phyloP scores from a whole-genome alignment of 2,888 invertebrate species.

The Pelosia muscerda region DNA sequence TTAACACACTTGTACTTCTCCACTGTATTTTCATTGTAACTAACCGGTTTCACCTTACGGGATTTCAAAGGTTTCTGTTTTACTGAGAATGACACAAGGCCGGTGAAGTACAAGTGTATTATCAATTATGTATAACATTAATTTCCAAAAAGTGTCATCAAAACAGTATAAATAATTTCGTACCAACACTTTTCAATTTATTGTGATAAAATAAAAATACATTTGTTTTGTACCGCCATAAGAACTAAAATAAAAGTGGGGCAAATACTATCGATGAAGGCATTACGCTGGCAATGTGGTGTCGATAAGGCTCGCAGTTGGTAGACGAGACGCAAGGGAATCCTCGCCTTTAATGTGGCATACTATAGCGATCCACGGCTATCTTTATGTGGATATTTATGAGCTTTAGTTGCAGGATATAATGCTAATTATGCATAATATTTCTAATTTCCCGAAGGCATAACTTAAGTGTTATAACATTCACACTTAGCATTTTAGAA shows the following conservation, averaged over 20 bases:
- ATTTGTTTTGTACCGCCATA: slow-evolving; percentile 5
- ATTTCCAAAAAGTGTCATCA: no score
- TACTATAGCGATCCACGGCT: slow-evolving; percentile 60
- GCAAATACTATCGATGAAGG: slow-evolving; percentile 69
- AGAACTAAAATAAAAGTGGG: slow-evolving; percentile 57
- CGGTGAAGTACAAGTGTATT: no score
- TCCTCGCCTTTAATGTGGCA: slow-evolving; percentile 57
- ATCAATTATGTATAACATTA: no score
- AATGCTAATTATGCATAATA: slow-evolving; percentile 1
- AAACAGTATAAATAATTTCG: no score
- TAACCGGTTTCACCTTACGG: no score
- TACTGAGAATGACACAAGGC: no score
- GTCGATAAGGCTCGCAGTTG: slow-evolving; percentile 56
- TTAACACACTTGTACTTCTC: no score
- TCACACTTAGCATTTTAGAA: not conserved
- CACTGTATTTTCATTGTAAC: no score
- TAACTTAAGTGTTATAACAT: not conserved
- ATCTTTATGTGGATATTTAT: slow-evolving; percentile 22
- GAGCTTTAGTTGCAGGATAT: not conserved
- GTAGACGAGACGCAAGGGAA: slow-evolving; percentile 57
- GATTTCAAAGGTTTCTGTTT: no score
- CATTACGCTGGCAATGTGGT: slow-evolving; percentile 68
- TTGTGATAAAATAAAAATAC: not conserved
- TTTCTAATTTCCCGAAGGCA: not conserved
- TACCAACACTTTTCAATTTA: not conserved